Evolutionary conservation across 1,140 invertebrate genomes (phyloP).

Genomic region (Zaprionus ornatus): DNA sequence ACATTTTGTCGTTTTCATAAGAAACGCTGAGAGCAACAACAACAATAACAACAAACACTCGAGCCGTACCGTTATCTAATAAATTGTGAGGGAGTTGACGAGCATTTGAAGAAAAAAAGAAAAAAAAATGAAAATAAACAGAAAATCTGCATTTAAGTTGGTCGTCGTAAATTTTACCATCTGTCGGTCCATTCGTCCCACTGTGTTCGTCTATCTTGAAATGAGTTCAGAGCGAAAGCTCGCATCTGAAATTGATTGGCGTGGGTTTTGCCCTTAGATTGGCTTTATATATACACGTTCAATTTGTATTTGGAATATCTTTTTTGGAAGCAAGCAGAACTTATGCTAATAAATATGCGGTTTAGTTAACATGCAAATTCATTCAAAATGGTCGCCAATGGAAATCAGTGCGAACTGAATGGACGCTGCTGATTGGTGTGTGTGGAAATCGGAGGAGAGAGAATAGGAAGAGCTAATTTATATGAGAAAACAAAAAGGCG

Average conservation of each 20-base stretch:
- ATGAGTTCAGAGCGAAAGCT: slow-evolving; percentile 75
- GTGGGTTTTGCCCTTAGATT: slow-evolving; percentile 72
- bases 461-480: slow-evolving; percentile 36
- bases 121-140: slow-evolving; percentile 19
- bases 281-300: slow-evolving; percentile 4
- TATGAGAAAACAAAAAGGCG: slow-evolving; percentile 20
- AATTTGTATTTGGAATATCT: neutral
- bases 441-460: slow-evolving; percentile 70
- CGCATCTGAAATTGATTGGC: slow-evolving; percentile 42
- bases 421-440: slow-evolving; percentile 74
- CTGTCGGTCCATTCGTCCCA: neutral
- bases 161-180: slow-evolving; percentile 51
- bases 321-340: slow-evolving; percentile 45
- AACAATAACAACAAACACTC: slow-evolving; percentile 49
- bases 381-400: slow-evolving; percentile 69
- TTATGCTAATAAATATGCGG: slow-evolving; percentile 65
- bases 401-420: slow-evolving; percentile 56
- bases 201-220: slow-evolving; percentile 41
- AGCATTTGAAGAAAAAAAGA: slow-evolving; percentile 24
- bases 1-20: slow-evolving; percentile 75
- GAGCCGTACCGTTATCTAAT: slow-evolving; percentile 66
- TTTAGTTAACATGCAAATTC: slow-evolving; percentile 64
- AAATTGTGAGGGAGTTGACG: slow-evolving; percentile 79
- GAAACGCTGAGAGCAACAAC: slow-evolving; percentile 41
- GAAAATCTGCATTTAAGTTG: slow-evolving; percentile 63